These are phyloP conservation scores for Salminus brasiliensis DNA, from an alignment of 2,113 vertebrate genomes.

Conservation along the genomic window DNA sequence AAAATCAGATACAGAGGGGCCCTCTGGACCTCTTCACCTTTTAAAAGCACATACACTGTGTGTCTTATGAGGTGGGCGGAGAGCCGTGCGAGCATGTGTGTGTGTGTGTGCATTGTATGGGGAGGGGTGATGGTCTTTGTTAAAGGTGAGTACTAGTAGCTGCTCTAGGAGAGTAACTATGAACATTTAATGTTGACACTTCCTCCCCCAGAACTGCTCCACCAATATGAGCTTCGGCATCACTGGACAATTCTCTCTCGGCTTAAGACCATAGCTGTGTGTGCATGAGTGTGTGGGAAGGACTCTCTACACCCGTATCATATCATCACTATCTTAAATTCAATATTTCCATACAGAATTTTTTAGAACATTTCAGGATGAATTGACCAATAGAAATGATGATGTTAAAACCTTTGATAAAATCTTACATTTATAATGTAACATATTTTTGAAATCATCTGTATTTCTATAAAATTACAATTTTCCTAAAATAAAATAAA, in stretches of 20 bases:
- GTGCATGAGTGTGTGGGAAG: background rate
- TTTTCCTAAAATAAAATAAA: too few species aligned
- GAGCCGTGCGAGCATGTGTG: constrained; percentile 44
- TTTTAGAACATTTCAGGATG: too few species aligned
- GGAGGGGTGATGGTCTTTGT: constrained; percentile 50
- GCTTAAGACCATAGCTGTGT: too few species aligned
- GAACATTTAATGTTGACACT: background rate
- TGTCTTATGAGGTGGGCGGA: constrained; percentile 76
- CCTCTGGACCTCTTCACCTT: constrained; percentile 98
- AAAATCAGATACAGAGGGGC: constrained; percentile 97
- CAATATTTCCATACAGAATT: background rate
- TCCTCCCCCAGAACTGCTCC: background rate
- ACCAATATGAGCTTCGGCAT: background rate
- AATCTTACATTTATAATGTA: too few species aligned
- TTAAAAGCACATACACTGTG: constrained; percentile 92
- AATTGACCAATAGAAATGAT: too few species aligned
- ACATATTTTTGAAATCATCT: too few species aligned
- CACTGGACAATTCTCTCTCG: background rate
- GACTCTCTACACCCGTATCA: constrained; percentile 5
- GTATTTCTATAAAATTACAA: too few species aligned
- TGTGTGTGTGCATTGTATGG: constrained; percentile 46
- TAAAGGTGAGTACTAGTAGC: constrained; percentile 45
- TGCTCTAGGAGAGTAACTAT: constrained; percentile 21
- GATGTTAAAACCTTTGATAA: too few species aligned
- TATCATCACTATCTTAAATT: background rate